phyloP scores from a whole-genome alignment of 2,888 invertebrate genomes.

The Volucella zonaria region DNA sequence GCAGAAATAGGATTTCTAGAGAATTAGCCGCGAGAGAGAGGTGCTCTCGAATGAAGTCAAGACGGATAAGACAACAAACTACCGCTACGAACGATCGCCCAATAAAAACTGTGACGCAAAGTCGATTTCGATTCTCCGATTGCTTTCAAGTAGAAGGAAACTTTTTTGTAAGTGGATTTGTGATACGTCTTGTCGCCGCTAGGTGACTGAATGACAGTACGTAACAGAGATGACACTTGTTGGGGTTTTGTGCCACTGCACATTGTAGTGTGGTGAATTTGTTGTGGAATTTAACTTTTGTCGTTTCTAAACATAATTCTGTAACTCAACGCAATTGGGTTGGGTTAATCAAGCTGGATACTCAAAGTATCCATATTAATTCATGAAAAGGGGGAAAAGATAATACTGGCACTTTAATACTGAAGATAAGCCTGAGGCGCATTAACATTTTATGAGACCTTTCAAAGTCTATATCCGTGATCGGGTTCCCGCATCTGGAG shows the following conservation, averaged over 20 bases:
- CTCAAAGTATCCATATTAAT: too few species aligned
- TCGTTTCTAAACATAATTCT: too few species aligned
- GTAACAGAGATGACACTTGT: constrained; percentile 34
- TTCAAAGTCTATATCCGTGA: too few species aligned
- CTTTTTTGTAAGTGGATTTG: background rate
- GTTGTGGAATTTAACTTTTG: too few species aligned
- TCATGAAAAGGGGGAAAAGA: too few species aligned
- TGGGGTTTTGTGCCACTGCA: background rate
- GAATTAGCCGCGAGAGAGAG: constrained; percentile 69
- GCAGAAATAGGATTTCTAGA: constrained; percentile 11
- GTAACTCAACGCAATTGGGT: too few species aligned
- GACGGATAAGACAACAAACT: background rate
- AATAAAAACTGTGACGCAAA: constrained; percentile 53
- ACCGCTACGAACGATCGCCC: constrained; percentile 42
- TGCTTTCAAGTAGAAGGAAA: constrained; percentile 20
- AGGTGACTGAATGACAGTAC: constrained; percentile 3
- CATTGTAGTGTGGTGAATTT: background rate
- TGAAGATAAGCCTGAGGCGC: too few species aligned
- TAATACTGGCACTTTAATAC: too few species aligned
- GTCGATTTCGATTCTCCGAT: constrained; percentile 23
- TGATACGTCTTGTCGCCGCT: constrained; percentile 8
- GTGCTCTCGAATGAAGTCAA: constrained; percentile 10
- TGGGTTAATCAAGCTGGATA: too few species aligned
- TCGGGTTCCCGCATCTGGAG: too few species aligned
- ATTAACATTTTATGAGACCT: too few species aligned